Conservation (phyloP, 2,113 vertebrate genomes). For the Bungarus multicinctus region DNA sequence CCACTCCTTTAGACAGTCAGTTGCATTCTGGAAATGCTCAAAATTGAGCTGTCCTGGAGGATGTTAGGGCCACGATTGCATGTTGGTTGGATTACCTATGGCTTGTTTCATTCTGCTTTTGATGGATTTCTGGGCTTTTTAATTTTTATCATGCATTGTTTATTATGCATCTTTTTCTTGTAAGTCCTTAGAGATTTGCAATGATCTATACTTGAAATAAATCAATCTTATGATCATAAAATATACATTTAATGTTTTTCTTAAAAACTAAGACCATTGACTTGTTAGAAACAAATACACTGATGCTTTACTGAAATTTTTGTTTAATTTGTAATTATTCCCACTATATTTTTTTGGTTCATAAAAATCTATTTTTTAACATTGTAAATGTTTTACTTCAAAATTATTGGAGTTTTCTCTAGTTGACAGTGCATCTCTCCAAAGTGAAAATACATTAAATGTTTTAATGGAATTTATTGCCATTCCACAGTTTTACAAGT, state of each 20-base stretch:
- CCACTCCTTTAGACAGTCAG: background rate
- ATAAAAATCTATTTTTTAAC: background rate
- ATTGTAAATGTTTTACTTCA: background rate
- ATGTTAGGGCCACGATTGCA: background rate
- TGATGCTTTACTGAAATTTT: background rate
- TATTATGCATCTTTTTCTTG: background rate
- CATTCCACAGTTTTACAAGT: background rate
- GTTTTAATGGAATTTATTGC: background rate
- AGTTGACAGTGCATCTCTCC: background rate
- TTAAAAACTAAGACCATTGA: background rate
- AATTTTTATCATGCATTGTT: background rate
- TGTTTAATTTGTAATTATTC: background rate
- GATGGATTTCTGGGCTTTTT: background rate
- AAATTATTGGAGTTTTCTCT: background rate
- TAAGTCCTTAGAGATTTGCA: background rate
- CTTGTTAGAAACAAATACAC: background rate
- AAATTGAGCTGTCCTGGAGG: background rate
- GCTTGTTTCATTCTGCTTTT: background rate
- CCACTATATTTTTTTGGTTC: background rate
- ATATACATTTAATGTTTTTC: background rate
- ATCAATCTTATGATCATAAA: background rate
- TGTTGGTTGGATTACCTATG: background rate
- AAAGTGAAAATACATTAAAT: background rate
- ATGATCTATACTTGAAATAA: background rate
- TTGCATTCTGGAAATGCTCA: background rate